Evolutionary conservation across 1,140 invertebrate genomes (phyloP).

Genomic region (Wiebesia pumilae): DNA sequence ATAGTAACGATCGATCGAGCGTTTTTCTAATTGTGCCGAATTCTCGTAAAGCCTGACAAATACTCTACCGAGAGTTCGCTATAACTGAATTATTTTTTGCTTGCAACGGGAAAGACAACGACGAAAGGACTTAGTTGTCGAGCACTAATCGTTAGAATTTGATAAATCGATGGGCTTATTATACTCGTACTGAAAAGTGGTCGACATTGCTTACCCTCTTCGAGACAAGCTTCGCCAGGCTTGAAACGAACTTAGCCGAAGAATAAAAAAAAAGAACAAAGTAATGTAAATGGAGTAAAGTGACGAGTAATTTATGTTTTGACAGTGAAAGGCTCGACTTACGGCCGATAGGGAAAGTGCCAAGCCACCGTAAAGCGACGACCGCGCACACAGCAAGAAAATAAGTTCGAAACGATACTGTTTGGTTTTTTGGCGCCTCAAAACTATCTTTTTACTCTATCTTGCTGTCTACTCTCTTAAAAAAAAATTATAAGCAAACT

Average conservation of each 20-base stretch:
- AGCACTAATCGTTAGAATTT: too few species aligned
- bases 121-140: too few species aligned
- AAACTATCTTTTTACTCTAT: conserved; percentile 11
- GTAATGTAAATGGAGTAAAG: too few species aligned
- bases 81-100: not conserved
- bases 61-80: not conserved
- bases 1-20: conserved; percentile 34
- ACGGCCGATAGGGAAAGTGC: conserved; percentile 55
- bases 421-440: conserved; percentile 51
- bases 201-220: not conserved
- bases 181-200: not conserved
- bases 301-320: conserved; percentile 60
- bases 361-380: conserved; percentile 47
- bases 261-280: not conserved
- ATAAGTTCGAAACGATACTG: conserved; percentile 60
- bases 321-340: conserved; percentile 59
- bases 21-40: conserved; percentile 49
- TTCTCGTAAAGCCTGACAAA: conserved; percentile 29
- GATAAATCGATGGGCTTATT: not conserved
- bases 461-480: not conserved
- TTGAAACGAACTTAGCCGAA: not conserved
- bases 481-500: not conserved
- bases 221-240: not conserved
- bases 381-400: conserved; percentile 57
- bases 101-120: not conserved